Base-by-base conservation (phyloP, 2,797 vertebrate genomes). In the Periophthalmus magnuspinnatus region DNA sequence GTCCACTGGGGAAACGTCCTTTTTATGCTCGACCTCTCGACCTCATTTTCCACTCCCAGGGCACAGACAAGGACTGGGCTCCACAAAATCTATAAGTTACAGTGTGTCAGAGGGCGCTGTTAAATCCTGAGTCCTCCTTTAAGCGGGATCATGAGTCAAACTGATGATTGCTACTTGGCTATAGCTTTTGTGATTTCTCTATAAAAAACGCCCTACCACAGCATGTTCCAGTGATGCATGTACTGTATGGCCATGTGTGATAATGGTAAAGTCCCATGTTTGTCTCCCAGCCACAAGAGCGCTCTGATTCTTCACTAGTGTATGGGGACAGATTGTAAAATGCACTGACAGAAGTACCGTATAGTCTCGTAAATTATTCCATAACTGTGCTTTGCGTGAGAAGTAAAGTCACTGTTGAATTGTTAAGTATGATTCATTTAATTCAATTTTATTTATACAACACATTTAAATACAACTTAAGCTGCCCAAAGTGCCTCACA, bases 1-100 rank as follows among this genome's bases (percentile, higher is more conserved):
- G 76, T 90, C 90, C 79, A 52, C 83, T 87, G 92, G 93, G 91
- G 84, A 86, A 84, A 83, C 76, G 76, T 84, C 81, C 74, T 86
- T 91, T 93, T 91, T 90, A 89, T 85, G 74, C 83, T 66, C 73
- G 79, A 93, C 91, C 91, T 71, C 82, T 89, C 83, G 65, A 84
- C 90, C 87, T 85, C 68, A 89, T 92, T 93, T 93, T 93, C 93
- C 91, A 91, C 89, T 91, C 88, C 85, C 85, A 84, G 89, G 57
- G 59, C n/a, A 59, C 48, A 70, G 68, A 67, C 21, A 33, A 47
- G 36, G 65, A n/a, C 56, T 74, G 41, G 63, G 13, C 41, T 62
- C 41, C 28, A 62, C 54, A 52, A 22, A 55, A 13, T 55, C 52
- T 52, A n/a, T 52, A n/a, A 21, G 50, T n/a, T 52, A 10, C 21